Evolutionary conservation across 2,113 vertebrate genomes (phyloP).

Genomic region (Ceyx melanurus): DNA sequence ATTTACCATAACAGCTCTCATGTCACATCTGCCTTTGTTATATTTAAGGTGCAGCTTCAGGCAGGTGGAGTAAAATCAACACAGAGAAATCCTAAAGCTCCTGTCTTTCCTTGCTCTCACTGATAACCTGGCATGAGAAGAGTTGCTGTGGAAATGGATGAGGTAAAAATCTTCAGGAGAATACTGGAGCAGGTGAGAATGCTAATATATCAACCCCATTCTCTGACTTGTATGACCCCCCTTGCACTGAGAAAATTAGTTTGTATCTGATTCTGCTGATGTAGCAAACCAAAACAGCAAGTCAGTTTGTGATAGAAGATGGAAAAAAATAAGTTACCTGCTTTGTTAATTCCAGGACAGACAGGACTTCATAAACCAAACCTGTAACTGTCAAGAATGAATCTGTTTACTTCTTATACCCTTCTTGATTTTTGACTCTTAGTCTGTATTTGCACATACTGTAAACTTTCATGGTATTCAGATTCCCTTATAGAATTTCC

Average conservation of each 20-base stretch:
- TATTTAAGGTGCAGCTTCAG: neutral
- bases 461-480: neutral
- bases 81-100: neutral
- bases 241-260: conserved; percentile 5
- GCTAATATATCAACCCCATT: neutral
- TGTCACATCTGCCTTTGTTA: neutral
- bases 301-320: conserved; percentile 29
- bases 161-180: neutral
- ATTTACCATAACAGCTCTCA: neutral
- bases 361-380: neutral
- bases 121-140: neutral
- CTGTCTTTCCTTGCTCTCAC: neutral
- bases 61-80: neutral
- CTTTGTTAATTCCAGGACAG: neutral
- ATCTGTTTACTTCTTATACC: neutral
- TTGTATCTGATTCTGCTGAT: conserved; percentile 44
- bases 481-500: neutral
- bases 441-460: neutral
- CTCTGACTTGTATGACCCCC: neutral
- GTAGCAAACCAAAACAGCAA: conserved; percentile 20
- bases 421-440: neutral
- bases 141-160: neutral
- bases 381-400: neutral
- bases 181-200: neutral
- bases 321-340: conserved; percentile 4